Percentiles rank a stretch among this genome's conserved stretches.
Conservation (phyloP, 2,797 vertebrate genomes). For the Mastacembelus armatus region DNA sequence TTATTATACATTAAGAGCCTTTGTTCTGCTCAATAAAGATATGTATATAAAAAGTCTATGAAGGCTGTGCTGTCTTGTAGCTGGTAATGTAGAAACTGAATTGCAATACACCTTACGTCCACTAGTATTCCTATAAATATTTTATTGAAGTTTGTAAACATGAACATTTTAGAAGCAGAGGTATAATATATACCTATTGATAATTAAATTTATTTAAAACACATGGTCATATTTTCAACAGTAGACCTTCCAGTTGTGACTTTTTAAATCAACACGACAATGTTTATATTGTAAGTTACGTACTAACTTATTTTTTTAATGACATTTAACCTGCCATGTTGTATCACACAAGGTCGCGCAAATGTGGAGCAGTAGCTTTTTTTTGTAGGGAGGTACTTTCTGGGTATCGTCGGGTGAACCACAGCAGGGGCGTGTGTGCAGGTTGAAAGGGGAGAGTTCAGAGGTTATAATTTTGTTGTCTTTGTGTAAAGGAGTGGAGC, state of each 20-base stretch:
- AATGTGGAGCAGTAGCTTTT: neutral
- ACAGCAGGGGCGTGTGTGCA: conserved; percentile 28
- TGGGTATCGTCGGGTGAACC: neutral
- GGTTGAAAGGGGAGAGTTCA: conserved; percentile 81
- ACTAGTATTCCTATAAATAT: conserved; percentile 27
- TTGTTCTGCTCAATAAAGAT: conserved; percentile 22
- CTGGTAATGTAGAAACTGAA: neutral
- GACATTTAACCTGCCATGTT: neutral
- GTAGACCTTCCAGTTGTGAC: neutral
- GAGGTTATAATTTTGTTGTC: conserved; percentile 82
- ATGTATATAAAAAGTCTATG: neutral
- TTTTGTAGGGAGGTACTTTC: neutral
- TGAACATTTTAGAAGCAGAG: neutral
- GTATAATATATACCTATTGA: neutral
- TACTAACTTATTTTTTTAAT: conserved; percentile 12
- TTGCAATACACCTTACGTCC: conserved; percentile 39
- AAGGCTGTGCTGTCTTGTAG: neutral
- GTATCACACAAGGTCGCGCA: neutral
- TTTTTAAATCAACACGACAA: neutral
- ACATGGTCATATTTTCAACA: neutral
- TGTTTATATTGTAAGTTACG: conserved; percentile 1
- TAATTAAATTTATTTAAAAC: neutral
- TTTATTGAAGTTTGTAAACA: conserved; percentile 29
- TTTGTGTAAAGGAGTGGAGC: conserved; percentile 86
- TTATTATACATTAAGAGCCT: neutral